Percentiles rank a stretch among this genome's conserved stretches.
phyloP scores from a whole-genome alignment of 2,888 invertebrate species.

The Callinectes sapidus region DNA sequence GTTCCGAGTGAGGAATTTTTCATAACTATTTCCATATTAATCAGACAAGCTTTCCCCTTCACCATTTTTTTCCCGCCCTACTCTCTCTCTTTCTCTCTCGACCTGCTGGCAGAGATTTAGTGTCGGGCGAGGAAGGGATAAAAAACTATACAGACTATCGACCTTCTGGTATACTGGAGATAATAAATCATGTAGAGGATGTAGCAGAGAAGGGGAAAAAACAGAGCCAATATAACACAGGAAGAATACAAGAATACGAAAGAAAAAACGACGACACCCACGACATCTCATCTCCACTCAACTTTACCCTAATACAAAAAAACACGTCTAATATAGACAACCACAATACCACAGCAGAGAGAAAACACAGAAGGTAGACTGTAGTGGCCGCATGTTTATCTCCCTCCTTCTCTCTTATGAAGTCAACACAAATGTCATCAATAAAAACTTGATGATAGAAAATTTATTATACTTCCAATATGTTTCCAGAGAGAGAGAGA shows the following conservation, averaged over 20 bases:
- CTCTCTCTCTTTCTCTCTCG: neutral
- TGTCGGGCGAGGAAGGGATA: neutral
- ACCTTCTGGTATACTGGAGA: neutral
- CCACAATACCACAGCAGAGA: neutral
- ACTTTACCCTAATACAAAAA: neutral
- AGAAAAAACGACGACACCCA: neutral
- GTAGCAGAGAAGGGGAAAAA: neutral
- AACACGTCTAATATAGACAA: neutral
- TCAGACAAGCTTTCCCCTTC: conserved; percentile 13
- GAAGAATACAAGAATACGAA: neutral
- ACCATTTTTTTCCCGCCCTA: neutral
- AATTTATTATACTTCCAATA: neutral
- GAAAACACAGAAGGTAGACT: neutral
- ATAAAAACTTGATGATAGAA: neutral
- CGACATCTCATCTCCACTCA: neutral
- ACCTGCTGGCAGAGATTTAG: conserved; percentile 26
- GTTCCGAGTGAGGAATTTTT: conserved; percentile 28
- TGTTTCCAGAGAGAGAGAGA: neutral
- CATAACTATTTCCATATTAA: conserved; percentile 34
- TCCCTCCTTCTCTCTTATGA: neutral
- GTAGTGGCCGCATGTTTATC: neutral
- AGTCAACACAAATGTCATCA: conserved; percentile 10
- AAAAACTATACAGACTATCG: neutral
- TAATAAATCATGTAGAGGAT: neutral
- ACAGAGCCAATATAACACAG: neutral